Evolutionary conservation across 1,140 invertebrate species (phyloP), one percentile per base, ranked within the genome.

Genomic region (Aphaenogaster rudis): DNA sequence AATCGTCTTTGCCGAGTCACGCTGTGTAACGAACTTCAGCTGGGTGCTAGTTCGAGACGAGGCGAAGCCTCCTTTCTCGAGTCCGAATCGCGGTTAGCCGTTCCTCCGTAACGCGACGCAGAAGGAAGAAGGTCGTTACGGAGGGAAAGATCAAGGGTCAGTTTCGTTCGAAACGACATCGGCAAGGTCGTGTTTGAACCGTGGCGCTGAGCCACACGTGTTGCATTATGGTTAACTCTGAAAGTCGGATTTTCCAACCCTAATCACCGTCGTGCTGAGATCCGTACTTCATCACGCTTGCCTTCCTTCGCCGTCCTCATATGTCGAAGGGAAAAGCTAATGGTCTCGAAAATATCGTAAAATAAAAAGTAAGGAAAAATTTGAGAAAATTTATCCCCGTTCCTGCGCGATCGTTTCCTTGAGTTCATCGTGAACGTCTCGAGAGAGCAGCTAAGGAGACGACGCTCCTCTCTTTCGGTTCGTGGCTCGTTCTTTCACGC

Each of bases 21-120:
- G 90, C 86, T 92, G 89, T 88, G 92, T 95, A 95, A 95, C 94
- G 94, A 95, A 94, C 94, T 94, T 91, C 87, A 81, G 72, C 67
- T 74, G 79, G 86, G 64, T 79, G 74, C 72, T 90, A 92, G 89
- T 81, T 82, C 61, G 64, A 59, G 66, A 57, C 57, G 67, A 69
- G 64, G 39, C 59, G 57, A 72, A 15, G 57, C 82, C 78, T 88
- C 87, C 85, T 89, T 88, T 88, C 91, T 92, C 91, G 86, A 91
- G 86, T 54, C 90, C 86, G 86, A 90, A 90, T 90, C 88, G 86
- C 71, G 80, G 59, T 72, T 77, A 89, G 82, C 63, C 88, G 87
- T 87, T 79, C 78, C 89, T 81, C 63, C 88, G 74, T 76, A 72
- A 80, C 85, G 88, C 74, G 74, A 85, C 69, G 88, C 77, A 71